Evolutionary conservation across 1,140 invertebrate species (phyloP), one percentile per base, ranked within the genome.

Genomic region (Reticulitermes speratus): DNA sequence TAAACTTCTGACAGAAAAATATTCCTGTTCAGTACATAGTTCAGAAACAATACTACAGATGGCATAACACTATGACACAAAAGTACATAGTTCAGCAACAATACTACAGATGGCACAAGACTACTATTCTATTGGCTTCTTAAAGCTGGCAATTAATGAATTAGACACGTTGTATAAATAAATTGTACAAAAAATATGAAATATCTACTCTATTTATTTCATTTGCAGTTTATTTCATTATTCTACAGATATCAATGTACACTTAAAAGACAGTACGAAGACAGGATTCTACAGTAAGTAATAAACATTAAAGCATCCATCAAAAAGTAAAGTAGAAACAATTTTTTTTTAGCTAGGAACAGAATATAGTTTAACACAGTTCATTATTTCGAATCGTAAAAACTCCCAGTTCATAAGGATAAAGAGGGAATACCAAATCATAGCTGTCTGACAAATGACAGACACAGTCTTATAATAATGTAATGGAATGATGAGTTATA

Each of bases 231-330:
- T 75, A 75, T 75, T 75, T 75, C 65, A 75, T 0, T 75, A 30
- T 75, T 75, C 65, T 75, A 75, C 65, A 75, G 65, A 75, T 75
- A 75, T 75, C 30, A 30, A 75, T 30, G n/a, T 75, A 30, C n/a
- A 75, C 14, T 30, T 75, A 30, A 75, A 75, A 75, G 25, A 75
- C n/a, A 30, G 65, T 75, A 75, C n/a, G 8, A 75, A 75, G 65
- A 25, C 25, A 75, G 16, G 65, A 75, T 25, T 75, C 65, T 75
- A 75, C 65, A 75, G 65, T 6, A 75, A 75, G n/a, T 75, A 75
- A 75, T 65, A 65, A 65, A 65, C 19, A 65, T 48, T 16, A n/a
- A 65, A 21, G 59, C 19, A 65, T 65, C 59, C 59, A 65, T 23
- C 21, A 8, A 65, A 65, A 65, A 65, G 6, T 65, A 65, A 23